These are phyloP conservation scores for Cantharis flavilabris DNA, from an alignment of 2,888 invertebrate genomes.

Conservation along the genomic window DNA sequence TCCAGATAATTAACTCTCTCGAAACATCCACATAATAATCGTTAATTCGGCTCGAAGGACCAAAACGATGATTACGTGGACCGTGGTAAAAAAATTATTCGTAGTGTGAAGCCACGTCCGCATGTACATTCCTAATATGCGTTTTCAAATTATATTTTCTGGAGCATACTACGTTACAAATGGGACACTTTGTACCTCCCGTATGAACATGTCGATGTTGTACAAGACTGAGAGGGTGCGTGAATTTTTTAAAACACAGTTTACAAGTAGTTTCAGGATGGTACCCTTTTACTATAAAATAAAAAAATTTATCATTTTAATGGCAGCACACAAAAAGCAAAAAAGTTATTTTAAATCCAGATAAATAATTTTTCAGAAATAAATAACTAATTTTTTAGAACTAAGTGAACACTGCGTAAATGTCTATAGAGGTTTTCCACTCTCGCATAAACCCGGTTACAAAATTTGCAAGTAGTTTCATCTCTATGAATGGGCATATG, in stretches of 20 bases:
- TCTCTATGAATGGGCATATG: constrained; percentile 8
- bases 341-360: not conserved
- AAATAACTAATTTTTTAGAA: not conserved
- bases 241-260: constrained; percentile 51
- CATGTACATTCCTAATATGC: constrained; percentile 34
- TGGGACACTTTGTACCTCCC: constrained; percentile 57
- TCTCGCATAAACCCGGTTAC: constrained; percentile 9
- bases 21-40: not conserved
- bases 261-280: not conserved
- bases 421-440: not conserved
- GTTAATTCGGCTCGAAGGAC: not conserved
- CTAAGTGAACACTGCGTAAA: not conserved
- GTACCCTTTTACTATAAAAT: not conserved
- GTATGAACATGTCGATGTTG: constrained; percentile 59
- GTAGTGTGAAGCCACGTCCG: constrained; percentile 20
- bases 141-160: constrained; percentile 47
- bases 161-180: constrained; percentile 58
- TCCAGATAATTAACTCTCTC: not conserved
- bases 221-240: constrained; percentile 58
- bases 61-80: not conserved
- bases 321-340: not conserved
- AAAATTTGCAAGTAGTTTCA: constrained; percentile 7
- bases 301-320: not conserved
- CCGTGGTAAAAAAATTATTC: not conserved
- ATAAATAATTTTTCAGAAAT: not conserved